phyloP scores from a whole-genome alignment of 2,888 invertebrate species.

The Mimas tiliae region DNA sequence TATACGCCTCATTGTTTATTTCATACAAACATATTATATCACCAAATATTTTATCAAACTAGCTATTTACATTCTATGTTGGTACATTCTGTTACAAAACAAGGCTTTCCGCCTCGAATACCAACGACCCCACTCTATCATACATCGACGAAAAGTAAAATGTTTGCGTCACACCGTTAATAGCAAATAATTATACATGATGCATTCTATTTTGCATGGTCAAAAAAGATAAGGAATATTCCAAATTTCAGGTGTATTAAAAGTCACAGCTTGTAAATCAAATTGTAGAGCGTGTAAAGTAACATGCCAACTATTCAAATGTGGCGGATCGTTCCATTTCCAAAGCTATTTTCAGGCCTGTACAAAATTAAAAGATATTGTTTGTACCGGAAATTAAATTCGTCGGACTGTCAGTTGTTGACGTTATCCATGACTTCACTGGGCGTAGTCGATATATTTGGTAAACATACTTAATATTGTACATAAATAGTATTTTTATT shows the following conservation, averaged over 20 bases:
- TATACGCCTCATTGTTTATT: too few species aligned
- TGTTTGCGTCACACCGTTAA: neutral
- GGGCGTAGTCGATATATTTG: neutral
- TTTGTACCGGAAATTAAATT: constrained; percentile 18
- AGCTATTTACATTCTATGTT: constrained; percentile 5
- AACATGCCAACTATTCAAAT: constrained; percentile 21
- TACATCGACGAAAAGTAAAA: neutral
- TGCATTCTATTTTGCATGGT: neutral
- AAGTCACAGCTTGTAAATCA: neutral
- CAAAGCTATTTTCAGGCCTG: constrained; percentile 2
- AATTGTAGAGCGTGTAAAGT: constrained; percentile 2
- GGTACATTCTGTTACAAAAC: neutral
- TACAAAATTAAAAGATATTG: constrained; percentile 20
- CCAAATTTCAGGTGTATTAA: neutral
- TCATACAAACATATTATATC: too few species aligned
- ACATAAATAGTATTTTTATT: neutral
- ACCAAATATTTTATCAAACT: neutral
- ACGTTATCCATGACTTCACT: neutral
- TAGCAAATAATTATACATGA: neutral
- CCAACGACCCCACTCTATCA: neutral
- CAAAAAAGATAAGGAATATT: neutral
- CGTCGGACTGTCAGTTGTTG: neutral
- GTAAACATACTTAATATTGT: neutral
- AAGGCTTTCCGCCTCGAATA: neutral
- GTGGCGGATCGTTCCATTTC: constrained; percentile 18